Percentiles rank a stretch among this genome's conserved stretches.
These are phyloP conservation scores for Globodera ellingtonae DNA, from an alignment of 1,140 invertebrate species.

Conservation along the genomic window DNA sequence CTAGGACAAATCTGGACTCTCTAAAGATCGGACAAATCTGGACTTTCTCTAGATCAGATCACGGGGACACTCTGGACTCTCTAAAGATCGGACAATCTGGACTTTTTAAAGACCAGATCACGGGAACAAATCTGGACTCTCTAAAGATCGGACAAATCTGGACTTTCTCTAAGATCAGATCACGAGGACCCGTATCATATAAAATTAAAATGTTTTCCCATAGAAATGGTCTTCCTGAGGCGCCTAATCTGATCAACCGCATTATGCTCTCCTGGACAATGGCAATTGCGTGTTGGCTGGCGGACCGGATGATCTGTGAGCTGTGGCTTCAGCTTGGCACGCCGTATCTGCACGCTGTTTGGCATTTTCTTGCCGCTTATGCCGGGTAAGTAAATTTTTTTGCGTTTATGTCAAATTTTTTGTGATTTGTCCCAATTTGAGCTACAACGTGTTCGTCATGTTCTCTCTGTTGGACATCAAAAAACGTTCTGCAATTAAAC, in stretches of 20 bases:
- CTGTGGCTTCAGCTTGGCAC: slow-evolving; percentile 62
- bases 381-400: not conserved
- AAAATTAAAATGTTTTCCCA: not conserved
- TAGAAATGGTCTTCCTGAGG: slow-evolving; percentile 56
- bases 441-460: slow-evolving; percentile 62
- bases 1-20: too few species aligned
- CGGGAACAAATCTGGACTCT: too few species aligned
- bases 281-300: slow-evolving; percentile 56
- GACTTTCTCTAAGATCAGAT: too few species aligned
- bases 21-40: too few species aligned
- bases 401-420: not conserved
- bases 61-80: too few species aligned
- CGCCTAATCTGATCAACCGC: slow-evolving; percentile 45
- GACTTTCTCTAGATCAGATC: too few species aligned
- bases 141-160: too few species aligned
- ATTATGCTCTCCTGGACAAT: slow-evolving; percentile 57
- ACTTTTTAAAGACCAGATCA: too few species aligned
- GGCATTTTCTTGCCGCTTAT: slow-evolving; percentile 51
- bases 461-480: slow-evolving; percentile 62
- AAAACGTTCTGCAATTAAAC: slow-evolving; percentile 28
- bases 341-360: slow-evolving; percentile 61
- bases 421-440: not conserved
- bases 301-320: slow-evolving; percentile 59
- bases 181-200: too few species aligned
- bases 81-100: too few species aligned